Evolutionary conservation across 1,140 invertebrate species (phyloP), one percentile per base, ranked within the genome.

Genomic region (Halictus rubicundus): DNA sequence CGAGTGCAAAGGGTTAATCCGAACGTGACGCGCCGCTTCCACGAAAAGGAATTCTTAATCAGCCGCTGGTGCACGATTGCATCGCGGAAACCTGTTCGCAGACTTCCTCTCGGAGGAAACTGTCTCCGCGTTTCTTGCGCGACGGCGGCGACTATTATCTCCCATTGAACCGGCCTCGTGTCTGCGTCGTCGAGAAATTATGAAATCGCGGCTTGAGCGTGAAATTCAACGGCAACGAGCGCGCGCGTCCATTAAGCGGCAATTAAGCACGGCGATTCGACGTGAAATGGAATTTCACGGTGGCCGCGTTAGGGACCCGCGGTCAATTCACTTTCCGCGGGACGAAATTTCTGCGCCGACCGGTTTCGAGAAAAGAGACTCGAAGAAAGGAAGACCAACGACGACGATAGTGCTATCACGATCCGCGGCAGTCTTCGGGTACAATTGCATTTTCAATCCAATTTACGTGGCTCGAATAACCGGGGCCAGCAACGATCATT

Each of bases 371-470:
- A 10, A 46, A 46, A 14, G 42, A 46, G 9, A n/a, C n/a, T n/a
- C n/a, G n/a, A n/a, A n/a, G n/a, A 49, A 16, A 49, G 16, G 16
- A 49, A 10, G 46, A 54, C 16, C 19, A 21, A n/a, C 1, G 21
- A 57, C 19, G 21, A 9, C 21, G 21, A 21, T 5, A 6, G 9
- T n/a, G 54, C 6, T n/a, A 57, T 57, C 54, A n/a, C 19, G 49
- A 52, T 57, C 21, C 21, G 16, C n/a, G n/a, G 14, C 5, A 9
- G 8, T 57, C 54, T 57, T 57, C 54, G 21, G 19, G 54, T 57
- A 57, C 54, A 57, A 57, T 57, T n/a, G 19, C 54, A 57, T 57
- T 57, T 57, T 57, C 54, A n/a, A 57, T 57, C 54, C 54, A 57
- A 57, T 57, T 57, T 57, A 57, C 8, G 54, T 9, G 54, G 21